These are phyloP conservation scores for Cataglyphis cursor DNA, from an alignment of 2,888 invertebrate genomes.

Conservation along the genomic window DNA sequence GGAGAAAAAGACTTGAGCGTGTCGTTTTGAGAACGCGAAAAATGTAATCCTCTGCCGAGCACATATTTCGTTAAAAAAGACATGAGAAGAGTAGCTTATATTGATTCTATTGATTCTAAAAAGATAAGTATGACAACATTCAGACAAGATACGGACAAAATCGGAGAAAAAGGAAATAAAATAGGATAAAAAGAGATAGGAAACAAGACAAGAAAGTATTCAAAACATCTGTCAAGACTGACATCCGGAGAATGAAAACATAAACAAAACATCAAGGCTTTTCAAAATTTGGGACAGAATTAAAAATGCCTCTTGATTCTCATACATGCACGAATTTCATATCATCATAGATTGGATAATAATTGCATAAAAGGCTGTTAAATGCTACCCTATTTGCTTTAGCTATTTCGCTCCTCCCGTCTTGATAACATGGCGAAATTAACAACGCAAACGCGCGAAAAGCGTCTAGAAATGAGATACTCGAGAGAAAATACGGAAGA, in stretches of 20 bases:
- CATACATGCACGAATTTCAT: not conserved
- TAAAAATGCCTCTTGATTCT: not conserved
- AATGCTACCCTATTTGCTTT: not conserved
- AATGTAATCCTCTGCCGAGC: not conserved
- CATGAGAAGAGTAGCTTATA: not conserved
- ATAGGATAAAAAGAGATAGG: not conserved
- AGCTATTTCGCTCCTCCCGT: not conserved
- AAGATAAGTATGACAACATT: not conserved
- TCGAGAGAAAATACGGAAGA: not conserved
- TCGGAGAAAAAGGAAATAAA: not conserved
- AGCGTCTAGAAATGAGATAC: not conserved
- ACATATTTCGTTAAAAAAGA: not conserved
- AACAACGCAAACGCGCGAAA: not conserved
- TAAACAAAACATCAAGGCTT: slow-evolving; percentile 4
- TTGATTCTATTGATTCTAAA: not conserved
- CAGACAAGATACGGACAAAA: not conserved
- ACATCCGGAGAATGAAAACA: not conserved
- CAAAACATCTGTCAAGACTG: not conserved
- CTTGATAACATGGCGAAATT: not conserved
- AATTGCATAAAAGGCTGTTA: not conserved
- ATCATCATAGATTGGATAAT: not conserved
- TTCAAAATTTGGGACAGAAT: slow-evolving; percentile 5
- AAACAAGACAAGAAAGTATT: not conserved
- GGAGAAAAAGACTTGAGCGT: not conserved
- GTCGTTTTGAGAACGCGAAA: not conserved